phyloP scores from a whole-genome alignment of 2,797 vertebrate genomes.

The Glossophaga mutica region DNA sequence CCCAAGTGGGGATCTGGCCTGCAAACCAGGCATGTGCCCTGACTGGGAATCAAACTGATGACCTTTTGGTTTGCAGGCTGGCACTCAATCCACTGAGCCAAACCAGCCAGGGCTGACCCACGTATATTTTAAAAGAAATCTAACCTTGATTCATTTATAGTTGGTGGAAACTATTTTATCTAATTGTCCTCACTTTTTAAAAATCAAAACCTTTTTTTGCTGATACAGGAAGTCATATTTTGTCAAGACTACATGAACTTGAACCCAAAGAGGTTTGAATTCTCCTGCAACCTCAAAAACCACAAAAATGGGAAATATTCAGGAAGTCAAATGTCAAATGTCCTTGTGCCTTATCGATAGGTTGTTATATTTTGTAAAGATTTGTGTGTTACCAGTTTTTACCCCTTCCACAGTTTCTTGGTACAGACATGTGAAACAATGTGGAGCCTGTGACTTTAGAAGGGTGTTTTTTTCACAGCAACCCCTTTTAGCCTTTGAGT shows the following conservation, averaged over 20 bases:
- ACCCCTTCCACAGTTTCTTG: not conserved
- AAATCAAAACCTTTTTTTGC: slow-evolving; percentile 42
- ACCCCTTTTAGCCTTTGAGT: not conserved
- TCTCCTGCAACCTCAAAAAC: slow-evolving; percentile 67
- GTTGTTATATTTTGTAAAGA: not conserved
- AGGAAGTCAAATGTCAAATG: not conserved
- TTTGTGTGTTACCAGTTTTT: not conserved
- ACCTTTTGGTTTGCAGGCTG: no score
- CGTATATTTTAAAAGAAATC: slow-evolving; percentile 41
- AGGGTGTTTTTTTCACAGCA: not conserved
- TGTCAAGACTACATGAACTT: slow-evolving; percentile 66
- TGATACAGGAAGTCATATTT: slow-evolving; percentile 62
- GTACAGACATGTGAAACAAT: not conserved
- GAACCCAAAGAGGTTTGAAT: slow-evolving; percentile 56
- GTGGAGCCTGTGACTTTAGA: not conserved
- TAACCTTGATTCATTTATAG: slow-evolving; percentile 50
- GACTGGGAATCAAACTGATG: no score
- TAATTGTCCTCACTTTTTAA: slow-evolving; percentile 9
- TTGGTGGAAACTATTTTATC: slow-evolving; percentile 50
- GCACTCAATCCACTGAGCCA: no score
- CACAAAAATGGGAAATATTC: slow-evolving; percentile 73
- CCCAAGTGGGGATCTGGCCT: no score
- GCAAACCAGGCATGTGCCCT: no score
- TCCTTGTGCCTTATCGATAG: not conserved
- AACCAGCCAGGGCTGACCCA: not conserved